These are phyloP conservation scores for Solen grandis DNA, from an alignment of 1,140 invertebrate species.

Conservation along the genomic window DNA sequence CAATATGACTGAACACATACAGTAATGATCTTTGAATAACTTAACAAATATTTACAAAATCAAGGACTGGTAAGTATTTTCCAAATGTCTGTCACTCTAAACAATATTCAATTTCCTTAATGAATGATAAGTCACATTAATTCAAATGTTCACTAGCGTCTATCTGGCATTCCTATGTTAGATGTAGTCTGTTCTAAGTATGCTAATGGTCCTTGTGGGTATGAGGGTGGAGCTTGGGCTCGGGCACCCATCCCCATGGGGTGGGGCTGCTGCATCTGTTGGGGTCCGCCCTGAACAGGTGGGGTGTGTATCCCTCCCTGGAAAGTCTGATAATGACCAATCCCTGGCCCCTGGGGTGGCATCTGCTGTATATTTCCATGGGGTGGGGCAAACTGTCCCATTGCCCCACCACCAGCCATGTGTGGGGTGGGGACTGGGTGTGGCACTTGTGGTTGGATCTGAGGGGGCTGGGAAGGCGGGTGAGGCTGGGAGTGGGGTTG, in stretches of 20 bases:
- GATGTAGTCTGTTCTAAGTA: constrained; percentile 52
- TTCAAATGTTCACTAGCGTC: constrained; percentile 2
- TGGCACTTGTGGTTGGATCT: not conserved
- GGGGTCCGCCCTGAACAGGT: constrained; percentile 9
- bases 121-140: no score
- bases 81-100: no score
- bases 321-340: constrained; percentile 33
- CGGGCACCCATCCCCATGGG: not conserved
- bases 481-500: not conserved
- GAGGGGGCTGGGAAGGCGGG: constrained; percentile 26
- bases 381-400: constrained; percentile 25
- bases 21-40: no score
- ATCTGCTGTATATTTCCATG: constrained; percentile 13
- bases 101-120: no score
- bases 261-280: constrained; percentile 18
- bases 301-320: constrained; percentile 9
- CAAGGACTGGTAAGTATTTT: no score
- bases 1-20: no score
- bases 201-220: constrained; percentile 52
- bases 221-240: constrained; percentile 48
- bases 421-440: not conserved
- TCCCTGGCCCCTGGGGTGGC: not conserved
- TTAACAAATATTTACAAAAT: no score
- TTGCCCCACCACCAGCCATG: not conserved
- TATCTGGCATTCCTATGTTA: constrained; percentile 53